Percentiles rank a stretch among this genome's conserved stretches.
These are phyloP conservation scores for Tanytarsus gracilentus DNA, from an alignment of 2,888 invertebrate species.

Conservation along the genomic window DNA sequence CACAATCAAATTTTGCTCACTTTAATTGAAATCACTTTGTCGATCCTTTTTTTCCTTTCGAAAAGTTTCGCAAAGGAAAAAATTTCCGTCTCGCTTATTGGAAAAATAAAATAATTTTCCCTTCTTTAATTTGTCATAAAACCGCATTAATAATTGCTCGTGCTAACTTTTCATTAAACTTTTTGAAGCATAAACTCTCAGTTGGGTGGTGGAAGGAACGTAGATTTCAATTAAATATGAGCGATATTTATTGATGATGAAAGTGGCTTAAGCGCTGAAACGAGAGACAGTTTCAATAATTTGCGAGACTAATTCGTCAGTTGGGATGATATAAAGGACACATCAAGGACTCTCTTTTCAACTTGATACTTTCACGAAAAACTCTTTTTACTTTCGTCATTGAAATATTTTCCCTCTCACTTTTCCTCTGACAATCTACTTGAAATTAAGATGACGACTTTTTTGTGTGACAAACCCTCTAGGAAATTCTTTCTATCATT, in stretches of 20 bases:
- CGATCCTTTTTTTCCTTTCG: neutral
- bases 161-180: neutral
- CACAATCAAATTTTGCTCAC: too few species aligned
- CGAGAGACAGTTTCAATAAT: neutral
- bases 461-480: conserved; percentile 6
- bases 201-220: neutral
- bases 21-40: too few species aligned
- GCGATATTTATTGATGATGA: conserved; percentile 19
- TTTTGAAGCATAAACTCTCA: neutral
- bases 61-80: neutral
- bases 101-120: neutral
- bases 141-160: neutral
- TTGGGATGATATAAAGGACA: conserved; percentile 9
- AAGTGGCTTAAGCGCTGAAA: neutral
- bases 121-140: neutral
- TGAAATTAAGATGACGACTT: too few species aligned
- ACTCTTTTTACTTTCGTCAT: neutral
- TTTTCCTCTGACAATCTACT: too few species aligned
- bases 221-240: conserved; percentile 18
- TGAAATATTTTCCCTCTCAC: too few species aligned
- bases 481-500: too few species aligned
- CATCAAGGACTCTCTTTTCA: conserved; percentile 15
- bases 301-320: too few species aligned
- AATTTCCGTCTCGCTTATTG: neutral
- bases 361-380: neutral